Conservation (phyloP, 2,797 vertebrate species). For the Leptodactylus fallax region DNA sequence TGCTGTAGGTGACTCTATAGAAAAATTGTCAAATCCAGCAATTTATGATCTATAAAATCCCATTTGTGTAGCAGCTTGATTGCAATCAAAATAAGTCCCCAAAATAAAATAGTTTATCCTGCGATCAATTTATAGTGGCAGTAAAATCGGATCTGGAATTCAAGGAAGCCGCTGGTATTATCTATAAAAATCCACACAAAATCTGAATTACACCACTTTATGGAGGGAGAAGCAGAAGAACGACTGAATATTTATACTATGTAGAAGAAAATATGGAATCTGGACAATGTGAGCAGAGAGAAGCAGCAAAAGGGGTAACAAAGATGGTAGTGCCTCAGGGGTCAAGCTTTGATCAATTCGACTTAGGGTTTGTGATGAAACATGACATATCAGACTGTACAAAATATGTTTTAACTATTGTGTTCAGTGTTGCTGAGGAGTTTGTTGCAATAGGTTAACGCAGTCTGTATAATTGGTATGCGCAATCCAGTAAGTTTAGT, state of each 20-base stretch:
- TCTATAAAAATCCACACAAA: constrained; percentile 68
- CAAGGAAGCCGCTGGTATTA: constrained; percentile 63
- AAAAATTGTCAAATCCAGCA: constrained; percentile 68
- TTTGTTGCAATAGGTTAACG: too few species aligned
- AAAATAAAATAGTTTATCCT: constrained; percentile 75
- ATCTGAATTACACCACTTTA: background rate
- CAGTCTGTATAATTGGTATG: too few species aligned
- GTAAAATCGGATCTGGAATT: constrained; percentile 72
- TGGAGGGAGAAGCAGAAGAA: constrained; percentile 71
- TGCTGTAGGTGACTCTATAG: constrained; percentile 64
- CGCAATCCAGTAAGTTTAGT: too few species aligned
- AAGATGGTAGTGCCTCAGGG: too few species aligned
- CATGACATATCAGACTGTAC: too few species aligned
- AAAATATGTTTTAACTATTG: too few species aligned
- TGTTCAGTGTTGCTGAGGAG: too few species aligned
- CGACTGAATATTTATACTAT: constrained; percentile 73
- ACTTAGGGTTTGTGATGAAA: too few species aligned
- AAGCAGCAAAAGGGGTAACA: too few species aligned
- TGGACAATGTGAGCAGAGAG: constrained; percentile 67
- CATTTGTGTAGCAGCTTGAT: constrained; percentile 70
- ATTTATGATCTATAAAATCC: constrained; percentile 72
- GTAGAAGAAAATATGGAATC: constrained; percentile 72
- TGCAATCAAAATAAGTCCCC: constrained; percentile 72
- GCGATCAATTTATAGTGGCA: constrained; percentile 72
- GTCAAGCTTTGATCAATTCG: too few species aligned